phyloP scores from a whole-genome alignment of 2,113 vertebrate genomes.

The Macaca nemestrina region DNA sequence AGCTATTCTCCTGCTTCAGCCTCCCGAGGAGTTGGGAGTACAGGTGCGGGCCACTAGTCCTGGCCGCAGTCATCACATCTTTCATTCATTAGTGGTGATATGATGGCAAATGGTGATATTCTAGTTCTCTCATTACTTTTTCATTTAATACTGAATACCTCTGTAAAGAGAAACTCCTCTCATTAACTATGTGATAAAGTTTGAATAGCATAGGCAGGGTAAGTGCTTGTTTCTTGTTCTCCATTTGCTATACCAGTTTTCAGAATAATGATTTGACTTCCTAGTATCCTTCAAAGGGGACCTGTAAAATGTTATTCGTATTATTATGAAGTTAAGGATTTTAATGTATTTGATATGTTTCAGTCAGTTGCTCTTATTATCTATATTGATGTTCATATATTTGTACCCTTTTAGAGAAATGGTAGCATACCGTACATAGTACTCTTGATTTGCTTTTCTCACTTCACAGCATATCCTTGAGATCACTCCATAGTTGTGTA shows the following conservation, averaged over 20 bases:
- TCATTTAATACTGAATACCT: background rate
- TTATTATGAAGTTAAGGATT: background rate
- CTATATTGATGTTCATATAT: background rate
- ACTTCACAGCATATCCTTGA: background rate
- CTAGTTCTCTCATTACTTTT: background rate
- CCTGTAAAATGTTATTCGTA: background rate
- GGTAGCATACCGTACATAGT: background rate
- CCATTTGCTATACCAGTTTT: background rate
- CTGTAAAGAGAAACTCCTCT: background rate
- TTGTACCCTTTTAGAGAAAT: background rate
- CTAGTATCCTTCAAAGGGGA: background rate
- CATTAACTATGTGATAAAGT: background rate
- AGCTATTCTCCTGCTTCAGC: no score
- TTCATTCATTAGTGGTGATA: background rate
- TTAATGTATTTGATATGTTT: background rate
- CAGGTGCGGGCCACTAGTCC: no score
- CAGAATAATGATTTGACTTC: background rate
- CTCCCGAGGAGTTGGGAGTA: no score
- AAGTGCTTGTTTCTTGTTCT: background rate
- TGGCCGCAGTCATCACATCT: background rate
- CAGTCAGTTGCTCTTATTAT: background rate
- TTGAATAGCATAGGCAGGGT: background rate
- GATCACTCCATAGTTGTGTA: background rate
- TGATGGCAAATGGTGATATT: background rate
- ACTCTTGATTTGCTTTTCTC: background rate